Percentiles rank a stretch among this genome's conserved stretches.
phyloP scores from a whole-genome alignment of 2,888 invertebrate species.

The Caenorhabditis sulstoni region DNA sequence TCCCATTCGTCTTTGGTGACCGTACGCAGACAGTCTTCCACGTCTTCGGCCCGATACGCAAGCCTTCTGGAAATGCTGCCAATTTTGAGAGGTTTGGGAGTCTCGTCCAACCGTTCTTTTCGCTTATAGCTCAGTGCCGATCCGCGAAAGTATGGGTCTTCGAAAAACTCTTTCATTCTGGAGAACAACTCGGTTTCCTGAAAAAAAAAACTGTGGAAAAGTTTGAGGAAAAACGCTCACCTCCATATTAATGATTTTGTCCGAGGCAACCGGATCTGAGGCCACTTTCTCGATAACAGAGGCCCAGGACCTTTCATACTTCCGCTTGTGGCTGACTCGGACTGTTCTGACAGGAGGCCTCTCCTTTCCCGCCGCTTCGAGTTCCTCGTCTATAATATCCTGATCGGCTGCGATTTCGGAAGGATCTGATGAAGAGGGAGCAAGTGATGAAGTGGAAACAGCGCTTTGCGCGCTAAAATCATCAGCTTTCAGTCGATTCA shows the following conservation, averaged over 20 bases:
- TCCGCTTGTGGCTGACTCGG: constrained; percentile 11
- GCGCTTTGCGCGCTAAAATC: neutral
- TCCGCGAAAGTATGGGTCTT: constrained; percentile 24
- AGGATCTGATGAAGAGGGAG: constrained; percentile 21
- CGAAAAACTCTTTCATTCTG: constrained; percentile 47
- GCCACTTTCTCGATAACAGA: constrained; percentile 39
- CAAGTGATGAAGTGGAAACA: neutral
- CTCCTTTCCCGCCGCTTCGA: constrained; percentile 15
- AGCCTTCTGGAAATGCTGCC: neutral
- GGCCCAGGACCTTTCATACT: constrained; percentile 23
- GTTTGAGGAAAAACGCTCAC: no score
- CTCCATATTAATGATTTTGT: constrained; percentile 45
- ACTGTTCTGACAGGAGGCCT: neutral
- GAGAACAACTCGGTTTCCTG: constrained; percentile 42
- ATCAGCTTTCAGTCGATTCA: constrained; percentile 31
- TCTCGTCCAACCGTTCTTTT: neutral
- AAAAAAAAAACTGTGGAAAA: no score
- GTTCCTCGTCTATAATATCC: constrained; percentile 43
- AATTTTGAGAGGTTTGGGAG: neutral
- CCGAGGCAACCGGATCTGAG: constrained; percentile 15
- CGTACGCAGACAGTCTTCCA: constrained; percentile 31
- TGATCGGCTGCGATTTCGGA: constrained; percentile 13
- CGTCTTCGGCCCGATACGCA: constrained; percentile 40
- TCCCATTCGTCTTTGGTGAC: constrained; percentile 41
- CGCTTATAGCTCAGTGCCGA: constrained; percentile 18